Base-by-base conservation (phyloP, 1,140 invertebrate genomes). In the Hyles vespertilio region DNA sequence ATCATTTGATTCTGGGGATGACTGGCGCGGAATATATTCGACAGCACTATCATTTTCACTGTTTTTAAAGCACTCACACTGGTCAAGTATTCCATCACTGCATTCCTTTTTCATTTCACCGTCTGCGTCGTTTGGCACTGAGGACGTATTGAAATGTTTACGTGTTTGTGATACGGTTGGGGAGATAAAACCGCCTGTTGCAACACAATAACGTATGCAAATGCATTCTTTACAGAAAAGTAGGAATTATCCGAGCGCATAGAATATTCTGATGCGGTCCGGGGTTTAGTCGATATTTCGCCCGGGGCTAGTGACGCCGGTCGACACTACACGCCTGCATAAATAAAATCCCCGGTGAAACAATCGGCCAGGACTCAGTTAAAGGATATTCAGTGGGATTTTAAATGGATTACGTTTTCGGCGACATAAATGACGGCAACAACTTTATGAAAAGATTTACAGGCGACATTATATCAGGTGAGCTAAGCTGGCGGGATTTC, bases 21-120 rank as follows among this genome's bases (percentile, higher is more conserved):
- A 58, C 65, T 77, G 53, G 77, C 79, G 46, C 85, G 84, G 56
- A 87, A 84, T 75, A 88, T 85, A 64, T 87, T 88, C 46, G 85
- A 87, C 32, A 88, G 67, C 69, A 88, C 85, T 64, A 87, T 80
- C 85, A 88, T 88, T 85, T 87, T 88, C 70, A 88, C 76, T 62
- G 82, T 77, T 80, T 80, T 85, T 58, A 85, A 77, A 50, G 81
- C 75, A 78, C 73, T 61, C 46, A 79, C 72, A 70, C 79, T 73
- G 59, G 69, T 81, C 67, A 85, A 74, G 81, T 74, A 81, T 83
- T 88, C 85, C 85, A 88, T 87, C 83, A 84, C 83, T 88, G 81
- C 81, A 87, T 84, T 85, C 82, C 85, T 74, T 77, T 70, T 79
- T 79, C 71, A 81, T 75, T 67, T 76, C 77, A 79, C 70, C 59